Conservation (phyloP, 92 coral and sea anemone species). For the Epizoanthus stellaris region DNA sequence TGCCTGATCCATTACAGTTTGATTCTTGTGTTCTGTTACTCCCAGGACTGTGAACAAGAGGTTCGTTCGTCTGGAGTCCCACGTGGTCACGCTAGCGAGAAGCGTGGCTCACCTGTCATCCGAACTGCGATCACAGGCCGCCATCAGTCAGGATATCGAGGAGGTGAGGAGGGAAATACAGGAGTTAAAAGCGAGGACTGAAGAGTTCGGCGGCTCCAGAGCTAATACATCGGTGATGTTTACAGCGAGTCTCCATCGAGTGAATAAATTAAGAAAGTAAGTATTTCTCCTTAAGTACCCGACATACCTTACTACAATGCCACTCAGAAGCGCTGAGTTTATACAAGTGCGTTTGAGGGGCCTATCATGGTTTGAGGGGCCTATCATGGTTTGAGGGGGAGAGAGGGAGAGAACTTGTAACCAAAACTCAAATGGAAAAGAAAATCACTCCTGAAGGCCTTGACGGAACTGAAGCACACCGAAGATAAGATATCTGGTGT, state of each 20-base stretch:
- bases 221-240: constrained; percentile 43
- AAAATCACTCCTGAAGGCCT: too few relatives aligned
- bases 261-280: constrained; percentile 87
- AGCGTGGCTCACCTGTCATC: constrained; percentile 94
- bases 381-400: too few relatives aligned
- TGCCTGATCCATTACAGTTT: too few relatives aligned
- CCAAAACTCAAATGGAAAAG: too few relatives aligned
- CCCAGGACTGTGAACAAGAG: constrained; percentile 89
- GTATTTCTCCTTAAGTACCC: neutral
- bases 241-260: constrained; percentile 65
- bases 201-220: constrained; percentile 46
- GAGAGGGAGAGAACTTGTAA: too few relatives aligned
- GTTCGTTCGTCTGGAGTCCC: constrained; percentile 91
- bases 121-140: constrained; percentile 93
- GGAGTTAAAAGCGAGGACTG: constrained; percentile 57
- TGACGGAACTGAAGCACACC: too few relatives aligned
- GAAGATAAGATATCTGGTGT: too few relatives aligned
- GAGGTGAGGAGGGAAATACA: constrained; percentile 81
- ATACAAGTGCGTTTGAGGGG: too few relatives aligned
- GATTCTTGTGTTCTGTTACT: neutral
- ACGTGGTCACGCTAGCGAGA: constrained; percentile 93
- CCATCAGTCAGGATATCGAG: constrained; percentile 83
- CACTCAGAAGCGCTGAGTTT: too few relatives aligned
- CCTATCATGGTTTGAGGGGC: too few relatives aligned
- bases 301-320: too few relatives aligned